A percentile compares a stretch with the other conserved stretches of the same genome.
Conservation (phyloP, 2,113 vertebrate genomes). For the Colossoma macropomum region DNA sequence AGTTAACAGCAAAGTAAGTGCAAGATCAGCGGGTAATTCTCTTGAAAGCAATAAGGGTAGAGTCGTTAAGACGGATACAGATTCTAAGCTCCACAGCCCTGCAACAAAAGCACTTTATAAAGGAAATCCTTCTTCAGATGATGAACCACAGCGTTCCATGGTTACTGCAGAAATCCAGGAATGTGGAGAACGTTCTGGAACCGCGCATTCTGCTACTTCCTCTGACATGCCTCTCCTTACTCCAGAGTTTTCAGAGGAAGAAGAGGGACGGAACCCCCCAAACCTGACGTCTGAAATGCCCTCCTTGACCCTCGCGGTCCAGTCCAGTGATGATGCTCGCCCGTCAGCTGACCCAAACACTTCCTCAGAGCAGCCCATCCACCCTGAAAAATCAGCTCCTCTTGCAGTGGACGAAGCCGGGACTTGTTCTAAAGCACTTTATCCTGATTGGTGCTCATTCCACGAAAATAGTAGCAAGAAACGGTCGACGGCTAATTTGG, state of each 20-base stretch:
- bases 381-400: slow-evolving; percentile 63
- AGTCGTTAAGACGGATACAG: neutral
- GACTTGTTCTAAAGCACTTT: neutral
- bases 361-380: slow-evolving; percentile 67
- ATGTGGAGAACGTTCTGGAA: neutral
- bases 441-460: slow-evolving; percentile 11
- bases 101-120: slow-evolving; percentile 66
- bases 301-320: slow-evolving; percentile 74
- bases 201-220: slow-evolving; percentile 29
- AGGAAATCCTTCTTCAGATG: slow-evolving; percentile 6
- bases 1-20: neutral
- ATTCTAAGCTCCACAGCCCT: slow-evolving; percentile 46
- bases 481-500: neutral
- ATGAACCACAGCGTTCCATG: neutral
- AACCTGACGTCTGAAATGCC: slow-evolving; percentile 80
- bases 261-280: slow-evolving; percentile 60
- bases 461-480: neutral
- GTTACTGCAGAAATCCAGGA: slow-evolving; percentile 7
- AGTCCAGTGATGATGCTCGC: slow-evolving; percentile 6
- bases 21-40: neutral
- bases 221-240: slow-evolving; percentile 78
- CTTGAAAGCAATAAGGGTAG: neutral
- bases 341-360: slow-evolving; percentile 40
- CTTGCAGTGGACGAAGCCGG: neutral
- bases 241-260: slow-evolving; percentile 66